Percentiles rank a stretch among this genome's conserved stretches.
Conservation (phyloP, 2,888 invertebrate genomes). For the Apodemia duryi region DNA sequence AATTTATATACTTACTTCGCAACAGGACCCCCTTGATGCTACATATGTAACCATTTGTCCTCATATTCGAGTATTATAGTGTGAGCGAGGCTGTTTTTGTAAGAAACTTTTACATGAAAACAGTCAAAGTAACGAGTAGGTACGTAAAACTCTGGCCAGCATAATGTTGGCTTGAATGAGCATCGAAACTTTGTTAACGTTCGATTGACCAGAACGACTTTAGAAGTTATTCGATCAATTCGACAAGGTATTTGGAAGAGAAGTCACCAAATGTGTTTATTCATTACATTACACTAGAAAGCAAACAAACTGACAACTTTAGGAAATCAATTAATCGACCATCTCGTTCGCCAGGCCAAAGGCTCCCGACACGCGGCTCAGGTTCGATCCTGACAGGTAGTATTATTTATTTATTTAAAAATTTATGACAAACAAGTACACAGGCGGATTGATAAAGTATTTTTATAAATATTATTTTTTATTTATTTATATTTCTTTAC, state of each 20-base stretch:
- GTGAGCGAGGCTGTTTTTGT: neutral
- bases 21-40: neutral
- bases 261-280: neutral
- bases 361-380: no score
- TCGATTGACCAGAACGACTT: conserved; percentile 10
- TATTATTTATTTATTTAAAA: no score
- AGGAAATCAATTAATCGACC: no score
- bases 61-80: neutral
- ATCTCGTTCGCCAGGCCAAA: no score
- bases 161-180: conserved; percentile 1
- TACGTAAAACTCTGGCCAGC: neutral
- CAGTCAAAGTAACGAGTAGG: neutral
- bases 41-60: neutral
- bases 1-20: neutral
- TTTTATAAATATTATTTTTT: no score
- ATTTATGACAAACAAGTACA: no score
- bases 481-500: no score
- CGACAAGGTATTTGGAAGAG: neutral
- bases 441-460: no score
- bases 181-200: conserved; percentile 8
- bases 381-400: no score
- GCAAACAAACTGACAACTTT: neutral
- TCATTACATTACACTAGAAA: neutral
- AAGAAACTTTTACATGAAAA: neutral
- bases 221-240: conserved; percentile 9